Percentiles rank a stretch among this genome's conserved stretches.
These are phyloP conservation scores for Galleria mellonella DNA, from an alignment of 1,140 invertebrate species.

Conservation along the genomic window DNA sequence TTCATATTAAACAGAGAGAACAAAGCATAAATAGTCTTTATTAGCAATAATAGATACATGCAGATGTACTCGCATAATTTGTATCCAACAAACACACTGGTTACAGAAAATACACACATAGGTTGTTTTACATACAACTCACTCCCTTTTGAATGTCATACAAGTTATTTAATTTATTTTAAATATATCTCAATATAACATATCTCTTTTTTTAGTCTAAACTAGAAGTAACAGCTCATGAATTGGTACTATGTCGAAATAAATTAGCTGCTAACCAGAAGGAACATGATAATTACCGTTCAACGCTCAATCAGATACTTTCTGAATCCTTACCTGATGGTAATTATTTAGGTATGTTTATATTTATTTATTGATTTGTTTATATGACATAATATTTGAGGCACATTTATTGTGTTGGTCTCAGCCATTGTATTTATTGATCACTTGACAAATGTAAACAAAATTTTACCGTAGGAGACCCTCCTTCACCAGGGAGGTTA, in stretches of 20 bases:
- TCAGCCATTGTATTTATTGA: too few species aligned
- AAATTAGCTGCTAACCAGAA: conserved; percentile 42
- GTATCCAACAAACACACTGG: too few species aligned
- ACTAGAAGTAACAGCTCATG: conserved; percentile 61
- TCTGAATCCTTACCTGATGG: conserved; percentile 44
- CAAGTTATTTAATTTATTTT: not conserved
- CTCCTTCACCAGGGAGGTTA: conserved; percentile 52
- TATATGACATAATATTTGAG: not conserved
- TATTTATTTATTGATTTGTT: not conserved
- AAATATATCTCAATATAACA: not conserved
- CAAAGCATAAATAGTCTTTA: too few species aligned
- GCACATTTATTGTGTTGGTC: too few species aligned
- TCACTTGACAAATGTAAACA: too few species aligned
- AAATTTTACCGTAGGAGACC: conserved; percentile 30
- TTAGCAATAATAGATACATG: too few species aligned
- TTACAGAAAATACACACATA: too few species aligned
- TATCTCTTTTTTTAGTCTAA: conserved; percentile 45
- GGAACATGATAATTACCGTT: conserved; percentile 48
- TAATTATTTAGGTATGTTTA: conserved; percentile 35
- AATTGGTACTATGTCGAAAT: conserved; percentile 51
- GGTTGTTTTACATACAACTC: too few species aligned
- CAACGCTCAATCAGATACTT: conserved; percentile 47
- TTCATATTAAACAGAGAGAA: too few species aligned
- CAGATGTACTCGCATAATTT: too few species aligned
- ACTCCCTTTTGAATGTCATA: not conserved